Base-by-base conservation (phyloP, 2,888 invertebrate genomes). In the Sarcophaga carnaria region DNA sequence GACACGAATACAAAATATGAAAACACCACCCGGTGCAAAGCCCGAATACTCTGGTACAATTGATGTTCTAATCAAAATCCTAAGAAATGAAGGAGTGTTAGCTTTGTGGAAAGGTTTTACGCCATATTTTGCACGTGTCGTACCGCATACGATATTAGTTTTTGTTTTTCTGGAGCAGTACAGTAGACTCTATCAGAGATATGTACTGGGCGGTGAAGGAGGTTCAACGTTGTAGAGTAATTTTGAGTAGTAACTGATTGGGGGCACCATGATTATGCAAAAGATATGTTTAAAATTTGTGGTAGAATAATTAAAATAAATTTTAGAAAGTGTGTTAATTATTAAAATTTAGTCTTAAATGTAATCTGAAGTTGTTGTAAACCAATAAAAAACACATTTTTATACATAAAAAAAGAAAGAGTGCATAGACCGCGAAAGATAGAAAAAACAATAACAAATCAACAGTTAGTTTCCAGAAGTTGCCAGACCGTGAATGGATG, bases 81-180 rank as follows among this genome's bases (percentile, higher is more conserved):
- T 98, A 0, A 94, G 95, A 80, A 96, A 97, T 82, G 99, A 99
- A 94, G 99, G 99, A 0, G 94, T 98, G 1, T 96, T 99, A 84
- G 97, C 98, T 0, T 94, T 99, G 11, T 99, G 99, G 99, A 99
- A 99, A 94, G 99, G 99, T 60, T 99, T 99, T 94, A 96, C 98
- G 1, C 99, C 99, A 0, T 99, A 99, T 94, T 99, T 98, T 94
- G 97, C 97, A 80, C 96, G 99, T 14, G 94, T 99, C 72, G 99
- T 99, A 3, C 99, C 99, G 0, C 99, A 99, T 94, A 99, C 99
- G 0, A 99, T 99, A 1, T 95, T 99, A 20, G 99, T 99, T 0
- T 99, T 99, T 93, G 98, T 99, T 89, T 97, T 99, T 95, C 94
- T 99, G 83, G 99, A 99, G 92, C 99, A 99, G 94, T 94, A 99